phyloP scores from a whole-genome alignment of 2,797 vertebrate genomes.

The Macropodus opercularis region DNA sequence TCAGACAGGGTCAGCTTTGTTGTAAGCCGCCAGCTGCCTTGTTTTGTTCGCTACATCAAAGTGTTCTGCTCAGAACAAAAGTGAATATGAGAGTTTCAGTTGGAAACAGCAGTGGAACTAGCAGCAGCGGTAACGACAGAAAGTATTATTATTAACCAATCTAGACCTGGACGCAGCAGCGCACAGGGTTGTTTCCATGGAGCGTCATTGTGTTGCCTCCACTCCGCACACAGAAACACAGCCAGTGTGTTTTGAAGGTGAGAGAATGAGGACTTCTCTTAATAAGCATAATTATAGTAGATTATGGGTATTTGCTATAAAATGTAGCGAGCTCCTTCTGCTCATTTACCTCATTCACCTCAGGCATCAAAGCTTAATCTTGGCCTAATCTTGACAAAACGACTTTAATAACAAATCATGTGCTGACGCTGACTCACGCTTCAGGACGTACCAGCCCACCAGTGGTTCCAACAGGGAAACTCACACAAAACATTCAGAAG shows the following conservation, averaged over 20 bases:
- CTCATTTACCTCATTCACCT: not conserved
- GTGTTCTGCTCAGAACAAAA: slow-evolving; percentile 46
- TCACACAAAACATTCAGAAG: too few species aligned
- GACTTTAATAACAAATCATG: too few species aligned
- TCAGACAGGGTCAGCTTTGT: slow-evolving; percentile 49
- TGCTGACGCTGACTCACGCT: too few species aligned
- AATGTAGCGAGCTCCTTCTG: slow-evolving; percentile 18
- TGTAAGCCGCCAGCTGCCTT: slow-evolving; percentile 38
- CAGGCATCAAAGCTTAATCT: too few species aligned
- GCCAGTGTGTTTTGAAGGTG: not conserved
- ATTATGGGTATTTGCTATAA: slow-evolving; percentile 9
- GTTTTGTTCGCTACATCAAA: slow-evolving; percentile 41
- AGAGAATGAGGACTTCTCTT: slow-evolving; percentile 2
- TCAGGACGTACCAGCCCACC: too few species aligned
- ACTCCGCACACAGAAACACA: slow-evolving; percentile 1
- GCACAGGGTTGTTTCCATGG: slow-evolving; percentile 2
- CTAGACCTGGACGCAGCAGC: slow-evolving; percentile 15
- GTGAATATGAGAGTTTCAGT: slow-evolving; percentile 35
- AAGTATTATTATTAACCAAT: slow-evolving; percentile 14
- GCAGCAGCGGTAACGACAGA: slow-evolving; percentile 26
- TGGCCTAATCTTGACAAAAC: too few species aligned
- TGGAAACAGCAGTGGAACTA: slow-evolving; percentile 28
- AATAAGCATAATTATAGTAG: slow-evolving; percentile 7
- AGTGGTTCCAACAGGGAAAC: too few species aligned
- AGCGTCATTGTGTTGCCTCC: slow-evolving; percentile 16